A percentile compares a stretch with the other conserved stretches of the same genome.
phyloP scores from a whole-genome alignment of 2,113 vertebrate species.

The Nyctereutes procyonoides region DNA sequence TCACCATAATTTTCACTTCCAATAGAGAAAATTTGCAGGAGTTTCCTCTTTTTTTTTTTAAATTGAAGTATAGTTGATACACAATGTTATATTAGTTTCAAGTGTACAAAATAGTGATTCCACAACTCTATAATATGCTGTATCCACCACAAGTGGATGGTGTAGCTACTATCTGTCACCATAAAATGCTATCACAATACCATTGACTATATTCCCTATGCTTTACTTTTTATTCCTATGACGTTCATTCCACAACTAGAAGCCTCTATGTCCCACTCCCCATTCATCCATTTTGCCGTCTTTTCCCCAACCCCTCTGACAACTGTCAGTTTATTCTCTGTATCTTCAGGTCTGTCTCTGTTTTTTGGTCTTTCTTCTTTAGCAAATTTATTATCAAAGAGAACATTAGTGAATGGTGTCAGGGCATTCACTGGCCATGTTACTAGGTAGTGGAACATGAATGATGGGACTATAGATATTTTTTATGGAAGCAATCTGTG shows the following conservation, averaged over 20 bases:
- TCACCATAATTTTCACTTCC: background rate
- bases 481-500: background rate
- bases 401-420: background rate
- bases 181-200: background rate
- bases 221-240: background rate
- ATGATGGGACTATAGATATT: background rate
- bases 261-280: background rate
- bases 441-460: background rate
- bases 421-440: background rate
- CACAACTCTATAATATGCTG: too few species aligned
- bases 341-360: background rate
- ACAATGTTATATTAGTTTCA: background rate
- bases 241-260: background rate
- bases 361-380: background rate
- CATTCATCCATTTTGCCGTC: background rate
- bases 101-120: background rate
- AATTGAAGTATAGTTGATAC: background rate
- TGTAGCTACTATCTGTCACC: background rate
- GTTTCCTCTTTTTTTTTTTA: background rate
- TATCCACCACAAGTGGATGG: background rate
- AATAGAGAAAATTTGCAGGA: background rate
- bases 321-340: background rate
- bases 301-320: background rate
- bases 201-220: background rate
- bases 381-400: background rate